Evolutionary conservation across 2,888 invertebrate genomes (phyloP).

Genomic region (Magallana nippona): DNA sequence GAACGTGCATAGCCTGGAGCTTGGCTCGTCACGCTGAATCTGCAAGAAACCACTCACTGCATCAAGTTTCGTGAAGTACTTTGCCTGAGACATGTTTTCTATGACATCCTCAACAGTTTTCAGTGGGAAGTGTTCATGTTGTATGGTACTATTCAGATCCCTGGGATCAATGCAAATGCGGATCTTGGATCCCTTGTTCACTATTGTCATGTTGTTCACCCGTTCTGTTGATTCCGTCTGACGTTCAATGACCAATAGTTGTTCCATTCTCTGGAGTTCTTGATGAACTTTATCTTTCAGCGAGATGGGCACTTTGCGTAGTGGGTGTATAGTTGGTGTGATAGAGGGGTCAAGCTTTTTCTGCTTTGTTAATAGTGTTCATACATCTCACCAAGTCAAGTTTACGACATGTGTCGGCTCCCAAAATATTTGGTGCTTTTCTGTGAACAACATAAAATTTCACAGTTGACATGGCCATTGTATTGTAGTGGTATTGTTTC

Average conservation of each 20-base stretch:
- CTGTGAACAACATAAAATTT: constrained; percentile 49
- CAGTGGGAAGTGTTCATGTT: constrained; percentile 48
- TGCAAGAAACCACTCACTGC: constrained; percentile 52
- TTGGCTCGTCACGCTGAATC: constrained; percentile 22
- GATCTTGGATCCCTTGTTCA: constrained; percentile 47
- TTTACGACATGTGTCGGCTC: constrained; percentile 47
- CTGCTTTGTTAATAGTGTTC: constrained; percentile 28
- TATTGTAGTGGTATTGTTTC: constrained; percentile 32
- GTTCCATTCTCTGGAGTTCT: constrained; percentile 54
- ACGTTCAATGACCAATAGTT: constrained; percentile 49
- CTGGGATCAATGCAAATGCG: constrained; percentile 58
- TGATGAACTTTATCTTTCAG: constrained; percentile 51
- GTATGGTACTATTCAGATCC: constrained; percentile 56
- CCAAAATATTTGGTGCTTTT: constrained; percentile 45
- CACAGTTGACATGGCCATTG: constrained; percentile 35
- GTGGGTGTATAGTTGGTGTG: too few species aligned
- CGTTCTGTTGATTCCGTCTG: constrained; percentile 55
- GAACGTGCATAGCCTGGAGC: constrained; percentile 42
- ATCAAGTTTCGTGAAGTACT: constrained; percentile 49
- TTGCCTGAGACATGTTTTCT: constrained; percentile 40
- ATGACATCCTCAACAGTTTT: constrained; percentile 46
- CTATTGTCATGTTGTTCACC: constrained; percentile 58
- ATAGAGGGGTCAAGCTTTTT: too few species aligned
- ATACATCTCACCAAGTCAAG: constrained; percentile 48
- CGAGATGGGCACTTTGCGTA: too few species aligned